Evolutionary conservation across 92 coral and sea anemone species (phyloP), one percentile per base, ranked within the genome.

Genomic region (Pocillopora meandrina): DNA sequence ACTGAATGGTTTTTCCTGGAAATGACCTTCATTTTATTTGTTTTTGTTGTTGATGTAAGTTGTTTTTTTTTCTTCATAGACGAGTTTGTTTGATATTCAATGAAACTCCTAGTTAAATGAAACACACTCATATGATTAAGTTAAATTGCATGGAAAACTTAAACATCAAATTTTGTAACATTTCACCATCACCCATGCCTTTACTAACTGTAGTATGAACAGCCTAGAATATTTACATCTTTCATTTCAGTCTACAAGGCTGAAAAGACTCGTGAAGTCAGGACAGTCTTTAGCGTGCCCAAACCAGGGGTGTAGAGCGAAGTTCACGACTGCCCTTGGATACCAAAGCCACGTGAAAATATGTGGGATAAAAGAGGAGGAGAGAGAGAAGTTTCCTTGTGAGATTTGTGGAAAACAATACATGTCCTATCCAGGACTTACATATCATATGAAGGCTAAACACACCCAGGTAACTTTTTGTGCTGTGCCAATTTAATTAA

Each of bases 351-450:
- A 91, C 65, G 12, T 76, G 56, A 80, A 85, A 31, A 80, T 66
- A 3, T 91, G 95, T 73, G 95, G 95, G 20, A 65, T 76, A 15
- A 73, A 73, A 15, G 58, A 52, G 42, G 80, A 90, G 65, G 91
- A 77, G 20, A 84, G 88, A 49, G 84, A 83, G 47, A 82, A 42
- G 60, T 84, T 92, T 49, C n/a, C 62, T 3, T 92, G 95, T 79
- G 92, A 90, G 17, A 33, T 65, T 3, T 92, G 95, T 77, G 86
- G 85, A 5, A 92, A 92, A 72, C 87, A 34, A 55, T 92, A 92
- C 34, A 63, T 49, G 0, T 60, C 88, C 26, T 61, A 47, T 49
- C 77, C 87, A 61, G 95, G 95, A 58, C 80, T 92, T 12, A 55
- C 79, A 67, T 92, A 92, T 61, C 95, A 92, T 73, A 16, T 90